Conservation (phyloP, 2,888 invertebrate genomes). For the Netelia inedita region DNA sequence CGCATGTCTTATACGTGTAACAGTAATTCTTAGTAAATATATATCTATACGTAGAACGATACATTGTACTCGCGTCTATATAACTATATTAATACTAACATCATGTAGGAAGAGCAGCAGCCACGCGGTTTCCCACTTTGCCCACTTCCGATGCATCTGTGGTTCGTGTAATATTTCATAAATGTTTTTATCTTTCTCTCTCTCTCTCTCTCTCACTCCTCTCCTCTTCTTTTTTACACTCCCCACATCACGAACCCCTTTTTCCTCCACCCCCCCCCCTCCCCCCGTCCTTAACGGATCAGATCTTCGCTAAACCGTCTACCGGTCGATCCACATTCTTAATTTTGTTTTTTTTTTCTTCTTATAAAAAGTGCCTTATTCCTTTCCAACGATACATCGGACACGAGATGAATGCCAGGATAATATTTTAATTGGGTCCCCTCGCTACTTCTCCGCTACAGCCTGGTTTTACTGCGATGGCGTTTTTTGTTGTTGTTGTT, state of each 20-base stretch:
- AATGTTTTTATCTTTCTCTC: slow-evolving; percentile 10
- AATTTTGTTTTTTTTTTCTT: too few relatives aligned
- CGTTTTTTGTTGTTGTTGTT: neutral
- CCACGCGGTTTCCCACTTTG: slow-evolving; percentile 56
- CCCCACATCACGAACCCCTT: slow-evolving; percentile 8
- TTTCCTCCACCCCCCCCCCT: neutral
- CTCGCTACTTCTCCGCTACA: slow-evolving; percentile 12
- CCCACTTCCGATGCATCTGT: slow-evolving; percentile 64
- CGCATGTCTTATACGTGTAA: slow-evolving; percentile 2
- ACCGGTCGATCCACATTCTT: neutral
- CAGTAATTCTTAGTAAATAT: neutral
- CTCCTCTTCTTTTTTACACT: neutral
- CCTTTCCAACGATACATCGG: neutral
- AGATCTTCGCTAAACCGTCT: slow-evolving; percentile 23
- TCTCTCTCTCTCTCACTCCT: neutral
- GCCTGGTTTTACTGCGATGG: too few relatives aligned
- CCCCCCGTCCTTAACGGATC: neutral
- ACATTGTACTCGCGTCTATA: neutral
- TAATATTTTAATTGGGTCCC: slow-evolving; percentile 36
- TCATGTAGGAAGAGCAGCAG: slow-evolving; percentile 2
- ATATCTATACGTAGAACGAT: neutral
- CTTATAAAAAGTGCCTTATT: too few relatives aligned
- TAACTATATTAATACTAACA: slow-evolving; percentile 22
- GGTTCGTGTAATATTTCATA: slow-evolving; percentile 44
- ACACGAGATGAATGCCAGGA: slow-evolving; percentile 9